phyloP scores from a whole-genome alignment of 2,113 vertebrate genomes.

The Holacanthus passer region DNA sequence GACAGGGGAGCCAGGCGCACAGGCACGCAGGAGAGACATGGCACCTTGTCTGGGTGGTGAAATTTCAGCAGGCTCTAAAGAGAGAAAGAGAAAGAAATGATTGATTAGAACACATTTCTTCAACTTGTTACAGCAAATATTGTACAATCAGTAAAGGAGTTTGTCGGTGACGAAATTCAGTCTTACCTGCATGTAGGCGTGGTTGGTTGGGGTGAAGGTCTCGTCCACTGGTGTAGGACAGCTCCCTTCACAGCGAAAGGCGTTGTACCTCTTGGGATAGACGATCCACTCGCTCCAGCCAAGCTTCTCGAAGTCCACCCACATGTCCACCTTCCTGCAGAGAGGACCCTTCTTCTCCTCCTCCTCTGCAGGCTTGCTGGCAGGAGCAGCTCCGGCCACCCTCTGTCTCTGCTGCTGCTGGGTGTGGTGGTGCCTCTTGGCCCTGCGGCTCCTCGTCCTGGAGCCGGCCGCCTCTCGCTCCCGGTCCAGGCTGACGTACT shows the following conservation, averaged over 20 bases:
- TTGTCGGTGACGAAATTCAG: neutral
- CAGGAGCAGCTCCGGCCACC: neutral
- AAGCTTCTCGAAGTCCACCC: constrained; percentile 89
- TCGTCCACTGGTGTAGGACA: constrained; percentile 89
- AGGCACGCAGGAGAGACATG: constrained; percentile 86
- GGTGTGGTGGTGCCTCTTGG: constrained; percentile 67
- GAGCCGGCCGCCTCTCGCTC: neutral
- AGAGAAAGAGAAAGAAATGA: constrained; percentile 20
- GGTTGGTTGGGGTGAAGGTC: constrained; percentile 89
- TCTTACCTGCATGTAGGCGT: constrained; percentile 92
- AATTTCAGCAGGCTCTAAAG: constrained; percentile 89
- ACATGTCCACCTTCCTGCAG: constrained; percentile 89
- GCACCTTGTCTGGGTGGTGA: constrained; percentile 86
- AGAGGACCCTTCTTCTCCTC: constrained; percentile 61
- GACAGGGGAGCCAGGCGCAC: constrained; percentile 87
- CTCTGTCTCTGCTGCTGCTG: constrained; percentile 71
- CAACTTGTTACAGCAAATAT: neutral
- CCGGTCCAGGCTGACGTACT: constrained; percentile 82
- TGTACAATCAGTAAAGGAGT: neutral
- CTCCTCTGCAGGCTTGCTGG: constrained; percentile 1
- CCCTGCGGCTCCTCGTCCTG: constrained; percentile 43
- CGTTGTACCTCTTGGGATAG: constrained; percentile 88
- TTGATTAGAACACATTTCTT: constrained; percentile 38
- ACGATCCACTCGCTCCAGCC: constrained; percentile 92
- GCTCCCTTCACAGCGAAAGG: constrained; percentile 88